Conservation (phyloP, 1,140 invertebrate species). For the Propsilocerus akamusi region DNA sequence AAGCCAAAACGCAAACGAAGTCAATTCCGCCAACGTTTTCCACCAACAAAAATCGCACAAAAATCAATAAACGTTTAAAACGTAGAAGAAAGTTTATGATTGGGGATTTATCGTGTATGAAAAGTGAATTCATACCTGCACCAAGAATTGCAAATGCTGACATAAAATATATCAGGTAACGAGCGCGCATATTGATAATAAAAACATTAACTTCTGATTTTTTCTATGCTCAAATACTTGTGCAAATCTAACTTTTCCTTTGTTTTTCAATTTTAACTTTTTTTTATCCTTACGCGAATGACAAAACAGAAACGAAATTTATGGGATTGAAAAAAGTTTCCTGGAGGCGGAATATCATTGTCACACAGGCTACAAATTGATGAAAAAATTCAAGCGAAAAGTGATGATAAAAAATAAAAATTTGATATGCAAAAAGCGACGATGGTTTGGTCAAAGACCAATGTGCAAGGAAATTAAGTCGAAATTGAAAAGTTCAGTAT, state of each 20-base stretch:
- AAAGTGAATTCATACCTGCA: not conserved
- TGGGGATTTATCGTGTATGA: slow-evolving; percentile 1
- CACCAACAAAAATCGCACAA: too few species aligned
- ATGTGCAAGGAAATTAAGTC: not conserved
- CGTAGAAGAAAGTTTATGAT: not conserved
- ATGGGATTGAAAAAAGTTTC: not conserved
- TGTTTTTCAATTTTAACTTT: not conserved
- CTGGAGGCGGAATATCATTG: not conserved
- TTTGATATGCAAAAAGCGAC: not conserved
- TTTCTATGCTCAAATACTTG: not conserved
- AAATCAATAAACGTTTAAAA: not conserved
- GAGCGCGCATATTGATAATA: too few species aligned
- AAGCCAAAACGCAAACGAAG: too few species aligned
- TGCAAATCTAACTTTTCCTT: not conserved
- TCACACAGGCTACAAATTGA: not conserved
- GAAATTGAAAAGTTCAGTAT: not conserved
- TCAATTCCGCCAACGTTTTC: too few species aligned
- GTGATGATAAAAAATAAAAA: not conserved
- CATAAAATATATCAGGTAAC: not conserved
- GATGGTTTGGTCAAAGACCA: not conserved
- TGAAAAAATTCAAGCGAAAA: not conserved
- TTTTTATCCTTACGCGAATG: too few species aligned
- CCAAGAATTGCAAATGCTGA: not conserved
- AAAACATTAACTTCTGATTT: too few species aligned
- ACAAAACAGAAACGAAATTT: not conserved